A percentile compares a stretch with the other conserved stretches of the same genome.
Evolutionary conservation across 1,140 invertebrate species (phyloP).

Genomic region (Vanessa atalanta): DNA sequence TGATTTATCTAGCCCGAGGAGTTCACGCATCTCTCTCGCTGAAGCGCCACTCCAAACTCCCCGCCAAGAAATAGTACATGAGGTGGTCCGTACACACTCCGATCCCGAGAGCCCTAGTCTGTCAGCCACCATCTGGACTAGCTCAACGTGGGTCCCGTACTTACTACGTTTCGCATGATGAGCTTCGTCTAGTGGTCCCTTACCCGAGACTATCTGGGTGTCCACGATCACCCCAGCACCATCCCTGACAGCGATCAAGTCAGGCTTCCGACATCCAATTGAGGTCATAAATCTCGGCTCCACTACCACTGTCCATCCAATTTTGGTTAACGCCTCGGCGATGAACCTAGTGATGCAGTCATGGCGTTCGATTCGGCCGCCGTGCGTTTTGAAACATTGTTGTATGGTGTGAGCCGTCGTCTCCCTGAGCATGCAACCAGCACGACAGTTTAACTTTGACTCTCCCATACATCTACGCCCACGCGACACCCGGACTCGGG

Average conservation of each 20-base stretch:
- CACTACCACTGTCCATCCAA: no score
- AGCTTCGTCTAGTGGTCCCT: conserved; percentile 33
- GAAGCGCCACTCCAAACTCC: background rate
- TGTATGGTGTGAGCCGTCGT: no score
- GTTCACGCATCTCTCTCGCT: background rate
- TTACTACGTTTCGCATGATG: conserved; percentile 34
- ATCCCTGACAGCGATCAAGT: background rate
- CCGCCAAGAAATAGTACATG: background rate
- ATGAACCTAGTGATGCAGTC: no score
- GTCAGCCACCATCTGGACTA: conserved; percentile 23
- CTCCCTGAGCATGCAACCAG: no score
- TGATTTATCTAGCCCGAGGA: background rate
- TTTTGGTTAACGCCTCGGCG: no score
- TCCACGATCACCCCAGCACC: conserved; percentile 24
- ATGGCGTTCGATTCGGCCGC: no score
- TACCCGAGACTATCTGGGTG: conserved; percentile 38
- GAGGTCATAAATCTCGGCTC: no score
- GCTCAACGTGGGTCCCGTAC: conserved; percentile 26
- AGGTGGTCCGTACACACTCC: background rate
- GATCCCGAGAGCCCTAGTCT: conserved; percentile 6
- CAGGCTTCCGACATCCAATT: no score
- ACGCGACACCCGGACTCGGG: no score
- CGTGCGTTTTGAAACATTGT: no score
- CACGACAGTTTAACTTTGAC: no score
- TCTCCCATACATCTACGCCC: no score